Evolutionary conservation across 1,140 invertebrate genomes (phyloP), one percentile per base, ranked within the genome.

Genomic region (Adoxophyes honmai): DNA sequence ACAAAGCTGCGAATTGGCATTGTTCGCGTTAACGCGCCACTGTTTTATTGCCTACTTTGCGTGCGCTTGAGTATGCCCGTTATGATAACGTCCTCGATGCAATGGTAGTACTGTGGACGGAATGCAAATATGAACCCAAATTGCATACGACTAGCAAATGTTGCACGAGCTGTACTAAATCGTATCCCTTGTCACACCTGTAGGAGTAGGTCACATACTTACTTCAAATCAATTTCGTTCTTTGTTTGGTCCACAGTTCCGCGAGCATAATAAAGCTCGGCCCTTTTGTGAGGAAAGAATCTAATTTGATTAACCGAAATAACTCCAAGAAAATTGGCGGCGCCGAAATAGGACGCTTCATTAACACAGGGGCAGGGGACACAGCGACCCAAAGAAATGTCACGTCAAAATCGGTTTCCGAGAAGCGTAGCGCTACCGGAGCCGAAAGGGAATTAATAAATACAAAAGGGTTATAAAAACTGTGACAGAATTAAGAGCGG

Each of bases 401-500:
- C 74, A 70, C 75, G 77, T 83, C 73, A 70, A 77, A 81, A 79
- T 81, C 70, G 68, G 59, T 70, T 88, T 88, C 85, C 75, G 70
- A 86, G 85, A 88, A 88, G 55, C 78, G 72, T 80, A 78, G 78
- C 70, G 82, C 85, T 88, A 88, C 82, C 73, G 80, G 78, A 86
- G 70, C 80, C 84, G 71, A 82, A 82, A 79, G 71, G 73, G 73
- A 76, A 86, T 86, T 86, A 83, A 86, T 80, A 86, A 83, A 81
- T 75, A 87, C 78, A 83, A 88, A 88, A 86, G 78, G 82, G 73
- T 81, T 81, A 85, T 83, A 86, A 86, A 86, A 88, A 83, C 82
- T 84, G 81, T 85, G 81, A 86, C 85, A 86, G 85, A 88, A 85
- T 88, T 88, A 88, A 86, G 80, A 86, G 72, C 80, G 78, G 72